Evolutionary conservation across 2,888 invertebrate species (phyloP), one percentile per base, ranked within the genome.

Genomic region (Apotomis turbidana): DNA sequence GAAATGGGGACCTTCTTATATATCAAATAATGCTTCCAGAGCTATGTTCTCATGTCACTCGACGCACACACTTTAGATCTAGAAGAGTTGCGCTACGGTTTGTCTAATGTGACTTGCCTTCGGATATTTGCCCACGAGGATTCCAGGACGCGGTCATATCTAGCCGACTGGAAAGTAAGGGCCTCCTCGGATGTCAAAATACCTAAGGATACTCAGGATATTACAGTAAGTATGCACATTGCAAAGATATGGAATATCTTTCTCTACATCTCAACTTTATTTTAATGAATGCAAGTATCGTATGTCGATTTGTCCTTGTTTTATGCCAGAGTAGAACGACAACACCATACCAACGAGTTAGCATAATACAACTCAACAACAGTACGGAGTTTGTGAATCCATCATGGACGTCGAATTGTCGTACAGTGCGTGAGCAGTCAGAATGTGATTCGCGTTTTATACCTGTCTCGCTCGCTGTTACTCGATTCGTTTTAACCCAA

Each of bases 81-180:
- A 74, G 93, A 94, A 76, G 94, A 95, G 76, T 93, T 95, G 76
- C 91, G 94, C 71, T 93, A 95, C 76, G 94, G 94, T 1, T 89
- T 95, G 55, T 95, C 96, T 0, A 96, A 96, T 79, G 95, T 97
- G 3, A 96, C 96, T 1, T 95, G 95, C 38, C 90, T 96, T 71
- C 91, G 95, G 76, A 90, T 97, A 74, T 92, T 96, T 27, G 95
- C 96, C 81, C 95, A 95, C 55, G 90, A 93, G 0, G 93, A 93
- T 74, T 88, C 91, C 5, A 90, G 93, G 76, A 91, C 95, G 9
- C 86, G 85, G 57, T 89, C 91, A 51, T 93, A 94, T 75, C 87
- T 94, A 64, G 87, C 90, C 13, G 94, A 95, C 72, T 94, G 94
- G 94, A 88, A 90, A 81, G 80, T 83, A 4, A 82, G 83, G 73